phyloP scores from a whole-genome alignment of 2,113 vertebrate genomes.

The Ptyas mucosa region DNA sequence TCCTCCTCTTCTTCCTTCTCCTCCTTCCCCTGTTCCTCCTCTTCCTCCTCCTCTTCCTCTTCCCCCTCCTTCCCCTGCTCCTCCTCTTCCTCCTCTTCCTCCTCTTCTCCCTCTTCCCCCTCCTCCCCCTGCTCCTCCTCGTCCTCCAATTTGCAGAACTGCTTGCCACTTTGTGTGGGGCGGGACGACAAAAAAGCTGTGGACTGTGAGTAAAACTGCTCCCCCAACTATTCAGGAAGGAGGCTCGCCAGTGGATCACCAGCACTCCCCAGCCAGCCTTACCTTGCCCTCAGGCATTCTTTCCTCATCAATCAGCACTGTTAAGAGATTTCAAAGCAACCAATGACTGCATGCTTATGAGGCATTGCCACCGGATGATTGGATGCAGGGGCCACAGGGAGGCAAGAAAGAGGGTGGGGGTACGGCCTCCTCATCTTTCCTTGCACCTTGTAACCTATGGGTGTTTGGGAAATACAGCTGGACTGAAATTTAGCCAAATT shows the following conservation, averaged over 20 bases:
- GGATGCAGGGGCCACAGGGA: not conserved
- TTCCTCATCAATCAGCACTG: not conserved
- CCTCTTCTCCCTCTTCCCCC: too few species aligned
- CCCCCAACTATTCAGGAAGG: too few species aligned
- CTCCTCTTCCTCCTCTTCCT: too few species aligned
- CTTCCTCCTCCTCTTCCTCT: too few species aligned
- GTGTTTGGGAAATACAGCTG: not conserved
- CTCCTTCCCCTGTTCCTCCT: too few species aligned
- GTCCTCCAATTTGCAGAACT: not conserved
- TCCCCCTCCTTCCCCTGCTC: too few species aligned
- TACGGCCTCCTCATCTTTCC: not conserved
- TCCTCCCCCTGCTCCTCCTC: too few species aligned
- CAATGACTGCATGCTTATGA: not conserved
- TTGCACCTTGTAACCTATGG: not conserved
- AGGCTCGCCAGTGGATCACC: too few species aligned
- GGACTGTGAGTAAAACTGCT: not conserved
- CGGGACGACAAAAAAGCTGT: not conserved
- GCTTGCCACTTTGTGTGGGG: not conserved
- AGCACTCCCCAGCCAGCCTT: too few species aligned
- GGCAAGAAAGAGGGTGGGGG: not conserved
- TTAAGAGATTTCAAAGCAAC: not conserved
- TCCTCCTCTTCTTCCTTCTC: rapidly evolving
- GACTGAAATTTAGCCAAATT: not conserved
- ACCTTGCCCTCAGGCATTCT: too few species aligned
- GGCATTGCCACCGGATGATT: not conserved